These are phyloP conservation scores for Synanthedon formicaeformis DNA, from an alignment of 2,888 invertebrate species.

Conservation along the genomic window DNA sequence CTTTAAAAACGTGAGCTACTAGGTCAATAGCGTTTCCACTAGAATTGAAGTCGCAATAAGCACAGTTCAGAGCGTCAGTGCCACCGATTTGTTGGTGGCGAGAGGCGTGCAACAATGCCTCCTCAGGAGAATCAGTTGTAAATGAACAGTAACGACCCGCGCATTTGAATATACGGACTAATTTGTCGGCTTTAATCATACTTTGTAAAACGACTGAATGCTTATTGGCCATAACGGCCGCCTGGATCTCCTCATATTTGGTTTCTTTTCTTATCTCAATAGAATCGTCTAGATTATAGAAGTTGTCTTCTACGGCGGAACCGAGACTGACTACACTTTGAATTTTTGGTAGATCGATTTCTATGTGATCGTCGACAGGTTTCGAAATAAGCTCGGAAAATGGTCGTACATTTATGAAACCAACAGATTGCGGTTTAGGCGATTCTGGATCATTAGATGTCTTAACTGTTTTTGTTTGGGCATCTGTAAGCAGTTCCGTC, in stretches of 20 bases:
- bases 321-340: constrained; percentile 69
- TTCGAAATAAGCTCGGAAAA: constrained; percentile 43
- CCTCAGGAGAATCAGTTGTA: constrained; percentile 40
- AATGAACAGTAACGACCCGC: constrained; percentile 55
- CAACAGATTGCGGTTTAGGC: constrained; percentile 12
- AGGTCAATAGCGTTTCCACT: constrained; percentile 42
- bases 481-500: not conserved
- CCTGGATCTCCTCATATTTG: constrained; percentile 45
- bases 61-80: constrained; percentile 63
- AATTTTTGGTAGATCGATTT: constrained; percentile 40
- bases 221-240: constrained; percentile 41
- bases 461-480: not conserved
- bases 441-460: constrained; percentile 6
- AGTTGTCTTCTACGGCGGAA: constrained; percentile 10
- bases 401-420: constrained; percentile 48
- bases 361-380: constrained; percentile 3
- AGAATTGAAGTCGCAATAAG: constrained; percentile 67
- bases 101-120: constrained; percentile 44
- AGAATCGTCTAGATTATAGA: not conserved
- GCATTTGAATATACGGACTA: constrained; percentile 56
- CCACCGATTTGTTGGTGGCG: constrained; percentile 42
- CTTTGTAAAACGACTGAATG: constrained; percentile 50
- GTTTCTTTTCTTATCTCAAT: constrained; percentile 12
- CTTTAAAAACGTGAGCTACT: constrained; percentile 71
- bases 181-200: constrained; percentile 56